phyloP scores from a whole-genome alignment of 2,888 invertebrate genomes.

The Stictocephala bisonia region DNA sequence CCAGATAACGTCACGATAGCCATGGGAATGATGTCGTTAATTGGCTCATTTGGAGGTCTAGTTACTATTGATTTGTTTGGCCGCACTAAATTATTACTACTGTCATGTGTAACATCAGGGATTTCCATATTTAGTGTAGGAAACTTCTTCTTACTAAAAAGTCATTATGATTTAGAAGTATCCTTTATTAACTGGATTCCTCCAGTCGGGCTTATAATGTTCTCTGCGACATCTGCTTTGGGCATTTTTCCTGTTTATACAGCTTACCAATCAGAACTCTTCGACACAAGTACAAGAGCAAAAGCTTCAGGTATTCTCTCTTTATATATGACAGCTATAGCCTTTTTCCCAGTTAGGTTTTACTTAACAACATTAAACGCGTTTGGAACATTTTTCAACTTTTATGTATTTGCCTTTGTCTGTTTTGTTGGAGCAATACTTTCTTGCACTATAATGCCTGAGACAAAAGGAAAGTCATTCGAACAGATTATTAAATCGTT shows the following conservation, averaged over 20 bases:
- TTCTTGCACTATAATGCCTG: neutral
- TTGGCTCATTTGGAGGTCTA: neutral
- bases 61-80: neutral
- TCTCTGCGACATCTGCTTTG: neutral
- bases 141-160: neutral
- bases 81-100: neutral
- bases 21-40: neutral
- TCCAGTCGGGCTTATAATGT: neutral
- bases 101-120: neutral
- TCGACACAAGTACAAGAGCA: neutral
- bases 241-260: neutral
- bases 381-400: neutral
- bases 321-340: neutral
- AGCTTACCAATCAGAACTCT: neutral
- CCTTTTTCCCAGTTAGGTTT: neutral
- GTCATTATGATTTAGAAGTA: neutral
- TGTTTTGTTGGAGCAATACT: neutral
- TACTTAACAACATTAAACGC: neutral
- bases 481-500: neutral
- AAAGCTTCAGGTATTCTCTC: neutral
- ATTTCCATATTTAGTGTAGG: neutral
- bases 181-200: neutral
- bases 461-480: neutral
- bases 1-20: neutral
- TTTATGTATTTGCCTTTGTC: neutral